Evolutionary conservation across 2,113 vertebrate genomes (phyloP), one percentile per base, ranked within the genome.

Genomic region (Pelecanus crispus): DNA sequence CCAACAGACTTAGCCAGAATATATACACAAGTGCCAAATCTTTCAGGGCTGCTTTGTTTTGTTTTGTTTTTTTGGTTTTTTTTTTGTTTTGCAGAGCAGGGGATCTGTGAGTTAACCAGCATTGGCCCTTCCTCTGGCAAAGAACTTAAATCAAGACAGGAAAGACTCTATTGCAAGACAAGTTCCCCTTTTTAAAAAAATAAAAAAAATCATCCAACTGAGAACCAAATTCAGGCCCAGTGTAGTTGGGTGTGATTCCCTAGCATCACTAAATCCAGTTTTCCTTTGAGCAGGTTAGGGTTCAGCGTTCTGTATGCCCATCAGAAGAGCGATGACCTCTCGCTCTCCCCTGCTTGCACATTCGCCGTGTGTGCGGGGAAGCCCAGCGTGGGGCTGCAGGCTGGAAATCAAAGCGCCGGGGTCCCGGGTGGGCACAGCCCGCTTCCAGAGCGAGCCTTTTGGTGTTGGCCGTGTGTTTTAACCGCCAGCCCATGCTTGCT

Each of bases 1-100:
- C 97, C 94, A 95, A 70, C 93, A 97, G 97, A 95, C 80, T 81
- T 81, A 81, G 87, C 90, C 91, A 93, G 94, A 84, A 95, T 14
- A 7, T 50, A 89, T 55, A 92, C 19, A 72, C 71, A 82, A 87
- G 84, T 55, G 53, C 62, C 59, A 94, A 58, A 87, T 34, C 40
- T 71, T 74, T 65, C 52, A 74, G 67, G 70, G 55, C 6, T 67
- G 7, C 3, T 34, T 56, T 80, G 70, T 55, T 29, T 14, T 10
- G 15, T 31, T 21, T 15, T n/a, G n/a, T n/a, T n/a, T n/a, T n/a
- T n/a, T n/a, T n/a, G n/a, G n/a, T n/a, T 21, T 31, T 53, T 79
- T 70, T 55, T 26, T 13, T 9, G 13, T 36, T 22, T 19, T 58
- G 20, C 16, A 38, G 71, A 70, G 31, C 36, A 65, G 42, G 10